A percentile compares a stretch with the other conserved stretches of the same genome.
Evolutionary conservation across 2,113 vertebrate genomes (phyloP).

Genomic region (Pseudopipra pipra): DNA sequence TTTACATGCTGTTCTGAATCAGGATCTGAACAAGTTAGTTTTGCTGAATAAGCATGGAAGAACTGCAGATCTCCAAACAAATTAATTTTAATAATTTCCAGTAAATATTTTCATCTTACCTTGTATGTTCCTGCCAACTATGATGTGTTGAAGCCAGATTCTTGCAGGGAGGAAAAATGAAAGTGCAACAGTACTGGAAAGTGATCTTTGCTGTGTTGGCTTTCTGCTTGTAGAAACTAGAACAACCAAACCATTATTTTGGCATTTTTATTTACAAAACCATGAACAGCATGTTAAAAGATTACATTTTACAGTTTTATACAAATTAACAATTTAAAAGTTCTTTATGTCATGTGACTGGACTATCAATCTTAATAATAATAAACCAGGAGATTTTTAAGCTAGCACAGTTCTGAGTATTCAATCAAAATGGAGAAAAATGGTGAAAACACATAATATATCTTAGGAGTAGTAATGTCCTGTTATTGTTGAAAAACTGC

Average conservation of each 20-base stretch:
- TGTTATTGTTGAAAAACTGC: slow-evolving; percentile 83
- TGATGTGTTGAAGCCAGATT: neutral
- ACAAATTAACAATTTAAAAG: slow-evolving; percentile 40
- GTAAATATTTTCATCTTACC: neutral
- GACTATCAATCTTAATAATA: slow-evolving; percentile 65
- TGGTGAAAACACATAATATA: slow-evolving; percentile 79
- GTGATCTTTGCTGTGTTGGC: neutral
- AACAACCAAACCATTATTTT: neutral
- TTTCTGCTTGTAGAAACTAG: neutral
- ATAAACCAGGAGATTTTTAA: slow-evolving; percentile 64
- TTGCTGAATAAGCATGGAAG: neutral
- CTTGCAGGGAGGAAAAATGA: neutral
- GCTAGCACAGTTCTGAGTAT: slow-evolving; percentile 67
- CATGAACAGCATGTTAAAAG: neutral
- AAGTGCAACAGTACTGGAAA: neutral
- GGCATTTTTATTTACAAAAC: neutral
- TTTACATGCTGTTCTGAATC: neutral
- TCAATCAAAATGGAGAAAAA: slow-evolving; percentile 73
- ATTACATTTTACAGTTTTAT: neutral
- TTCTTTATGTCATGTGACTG: slow-evolving; percentile 34
- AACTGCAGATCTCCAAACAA: neutral
- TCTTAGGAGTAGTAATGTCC: slow-evolving; percentile 77
- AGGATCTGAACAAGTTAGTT: neutral
- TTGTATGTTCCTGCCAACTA: neutral
- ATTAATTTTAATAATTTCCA: neutral